These are phyloP conservation scores for Venustaconcha ellipsiformis DNA, from an alignment of 1,140 invertebrate genomes.

Conservation along the genomic window DNA sequence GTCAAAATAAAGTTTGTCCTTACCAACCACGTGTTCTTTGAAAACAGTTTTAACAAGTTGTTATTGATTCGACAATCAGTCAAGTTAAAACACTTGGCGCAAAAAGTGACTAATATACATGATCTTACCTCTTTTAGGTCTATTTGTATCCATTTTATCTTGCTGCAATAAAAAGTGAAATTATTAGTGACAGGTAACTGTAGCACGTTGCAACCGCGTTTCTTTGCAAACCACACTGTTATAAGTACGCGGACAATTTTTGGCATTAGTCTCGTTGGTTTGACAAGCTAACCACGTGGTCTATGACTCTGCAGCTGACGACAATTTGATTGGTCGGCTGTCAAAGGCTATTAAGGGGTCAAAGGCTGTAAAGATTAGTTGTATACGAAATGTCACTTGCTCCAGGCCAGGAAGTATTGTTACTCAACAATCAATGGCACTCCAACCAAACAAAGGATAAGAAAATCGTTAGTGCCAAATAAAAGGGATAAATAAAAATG, in stretches of 20 bases:
- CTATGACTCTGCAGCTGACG: neutral
- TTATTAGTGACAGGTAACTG: neutral
- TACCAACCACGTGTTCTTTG: constrained; percentile 30
- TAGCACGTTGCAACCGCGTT: neutral
- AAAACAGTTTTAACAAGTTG: constrained; percentile 19
- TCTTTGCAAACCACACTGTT: neutral
- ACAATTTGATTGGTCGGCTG: too few relatives aligned
- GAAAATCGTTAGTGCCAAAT: too few relatives aligned
- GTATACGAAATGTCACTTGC: too few relatives aligned
- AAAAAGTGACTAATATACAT: neutral
- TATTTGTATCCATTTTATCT: constrained; percentile 18
- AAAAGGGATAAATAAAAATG: too few relatives aligned
- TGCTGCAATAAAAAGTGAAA: neutral
- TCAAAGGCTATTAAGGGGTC: too few relatives aligned
- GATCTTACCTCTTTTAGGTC: constrained; percentile 38
- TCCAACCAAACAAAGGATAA: too few relatives aligned
- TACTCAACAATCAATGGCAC: too few relatives aligned
- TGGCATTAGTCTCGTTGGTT: constrained; percentile 26
- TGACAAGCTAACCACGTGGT: constrained; percentile 35
- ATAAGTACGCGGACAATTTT: constrained; percentile 15
- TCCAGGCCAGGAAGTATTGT: too few relatives aligned
- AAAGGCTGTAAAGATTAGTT: too few relatives aligned
- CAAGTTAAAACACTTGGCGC: constrained; percentile 7
- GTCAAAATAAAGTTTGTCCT: neutral
- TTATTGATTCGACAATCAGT: neutral